Evolutionary conservation across 1,140 invertebrate genomes (phyloP).

Genomic region (Amyelois transitella): DNA sequence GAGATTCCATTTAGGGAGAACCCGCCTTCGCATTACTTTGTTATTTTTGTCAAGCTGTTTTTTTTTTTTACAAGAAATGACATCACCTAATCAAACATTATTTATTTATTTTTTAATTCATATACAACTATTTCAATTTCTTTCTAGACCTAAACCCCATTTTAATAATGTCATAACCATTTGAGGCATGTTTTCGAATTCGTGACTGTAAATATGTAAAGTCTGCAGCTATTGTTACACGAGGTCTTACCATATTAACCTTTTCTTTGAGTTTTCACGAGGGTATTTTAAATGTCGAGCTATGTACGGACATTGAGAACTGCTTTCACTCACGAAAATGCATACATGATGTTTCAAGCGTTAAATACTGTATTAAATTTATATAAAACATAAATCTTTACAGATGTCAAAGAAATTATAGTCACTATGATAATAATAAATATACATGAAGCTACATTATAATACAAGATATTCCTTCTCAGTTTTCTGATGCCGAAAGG

Average conservation of each 20-base stretch:
- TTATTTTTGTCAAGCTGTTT: no score
- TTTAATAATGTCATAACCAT: background rate
- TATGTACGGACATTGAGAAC: constrained; percentile 7
- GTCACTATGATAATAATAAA: background rate
- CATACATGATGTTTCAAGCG: background rate
- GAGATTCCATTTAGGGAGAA: no score
- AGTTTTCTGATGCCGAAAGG: no score
- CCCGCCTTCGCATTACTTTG: no score
- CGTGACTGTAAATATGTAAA: constrained; percentile 35
- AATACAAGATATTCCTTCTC: no score
- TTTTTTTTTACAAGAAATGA: no score
- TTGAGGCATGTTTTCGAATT: constrained; percentile 32
- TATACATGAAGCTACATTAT: no score
- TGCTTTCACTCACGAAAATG: constrained; percentile 18
- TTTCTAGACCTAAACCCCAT: background rate
- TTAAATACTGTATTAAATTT: background rate
- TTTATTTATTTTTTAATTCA: no score
- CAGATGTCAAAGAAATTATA: background rate
- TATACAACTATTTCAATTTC: background rate
- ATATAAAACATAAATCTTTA: background rate
- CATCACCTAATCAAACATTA: no score
- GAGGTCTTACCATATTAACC: constrained; percentile 32
- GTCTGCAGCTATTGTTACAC: constrained; percentile 12
- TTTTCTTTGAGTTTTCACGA: constrained; percentile 33
- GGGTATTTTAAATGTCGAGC: constrained; percentile 19